These are phyloP conservation scores for Trinectes maculatus DNA, from an alignment of 2,113 vertebrate species.

Conservation along the genomic window DNA sequence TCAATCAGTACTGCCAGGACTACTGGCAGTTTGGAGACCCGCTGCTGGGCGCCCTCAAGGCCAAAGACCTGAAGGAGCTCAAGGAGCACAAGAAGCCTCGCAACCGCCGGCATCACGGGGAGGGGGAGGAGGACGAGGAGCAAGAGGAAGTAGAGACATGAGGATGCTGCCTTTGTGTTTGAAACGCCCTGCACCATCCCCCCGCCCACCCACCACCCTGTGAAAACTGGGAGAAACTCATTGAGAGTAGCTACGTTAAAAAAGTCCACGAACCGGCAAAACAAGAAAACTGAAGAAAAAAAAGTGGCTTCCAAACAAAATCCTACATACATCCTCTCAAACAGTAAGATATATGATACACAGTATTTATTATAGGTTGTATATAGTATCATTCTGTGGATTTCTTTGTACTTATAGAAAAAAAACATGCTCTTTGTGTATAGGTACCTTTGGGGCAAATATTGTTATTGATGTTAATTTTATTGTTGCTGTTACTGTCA, in stretches of 20 bases:
- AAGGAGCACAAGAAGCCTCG: conserved; percentile 97
- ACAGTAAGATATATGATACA: conserved; percentile 82
- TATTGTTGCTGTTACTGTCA: conserved; percentile 81
- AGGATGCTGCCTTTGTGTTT: conserved; percentile 67
- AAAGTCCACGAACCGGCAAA: conserved; percentile 46
- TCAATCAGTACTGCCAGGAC: conserved; percentile 98
- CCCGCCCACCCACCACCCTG: conserved; percentile 5
- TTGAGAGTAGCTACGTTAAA: conserved; percentile 53
- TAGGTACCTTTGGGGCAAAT: conserved; percentile 82
- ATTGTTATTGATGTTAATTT: conserved; percentile 81
- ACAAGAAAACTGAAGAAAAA: conserved; percentile 36
- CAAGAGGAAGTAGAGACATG: conserved; percentile 87
- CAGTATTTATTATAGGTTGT: conserved; percentile 95
- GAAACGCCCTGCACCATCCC: conserved; percentile 33
- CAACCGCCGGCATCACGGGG: conserved; percentile 92
- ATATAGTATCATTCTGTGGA: conserved; percentile 87
- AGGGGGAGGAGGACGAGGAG: conserved; percentile 69
- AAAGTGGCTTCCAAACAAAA: conserved; percentile 59
- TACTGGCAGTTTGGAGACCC: conserved; percentile 93
- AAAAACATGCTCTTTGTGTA: conserved; percentile 83
- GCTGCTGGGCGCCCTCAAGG: conserved; percentile 82
- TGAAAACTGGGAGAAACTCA: conserved; percentile 74
- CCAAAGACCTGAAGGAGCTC: conserved; percentile 88
- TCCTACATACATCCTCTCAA: conserved; percentile 67
- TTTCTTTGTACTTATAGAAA: conserved; percentile 84